Percentiles rank a stretch among this genome's conserved stretches.
Conservation (phyloP, 2,113 vertebrate genomes). For the Dunckerocampus dactyliophorus region DNA sequence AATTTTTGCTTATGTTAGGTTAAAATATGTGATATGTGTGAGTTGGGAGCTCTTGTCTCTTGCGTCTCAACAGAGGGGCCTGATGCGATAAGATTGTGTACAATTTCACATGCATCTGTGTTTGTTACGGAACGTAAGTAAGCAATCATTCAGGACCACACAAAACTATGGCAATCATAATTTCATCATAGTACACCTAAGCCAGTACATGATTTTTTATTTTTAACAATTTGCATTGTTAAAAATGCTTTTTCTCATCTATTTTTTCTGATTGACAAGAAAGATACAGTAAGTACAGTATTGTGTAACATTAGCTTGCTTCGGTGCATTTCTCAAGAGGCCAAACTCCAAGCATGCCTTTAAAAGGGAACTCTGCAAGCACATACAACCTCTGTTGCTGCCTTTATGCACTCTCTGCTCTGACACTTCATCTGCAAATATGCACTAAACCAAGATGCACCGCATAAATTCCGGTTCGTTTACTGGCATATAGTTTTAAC, state of each 20-base stretch:
- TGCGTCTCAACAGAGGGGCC: background rate
- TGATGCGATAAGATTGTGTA: background rate
- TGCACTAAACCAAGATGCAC: background rate
- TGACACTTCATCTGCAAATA: background rate
- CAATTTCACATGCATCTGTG: slow-evolving; percentile 26
- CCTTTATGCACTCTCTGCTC: background rate
- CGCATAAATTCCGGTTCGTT: background rate
- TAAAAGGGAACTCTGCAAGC: slow-evolving; percentile 4
- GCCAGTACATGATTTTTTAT: background rate
- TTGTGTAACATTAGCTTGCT: background rate
- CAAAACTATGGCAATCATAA: background rate
- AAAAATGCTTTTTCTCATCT: background rate
- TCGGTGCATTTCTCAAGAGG: background rate
- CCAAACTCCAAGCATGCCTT: background rate
- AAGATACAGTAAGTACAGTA: background rate
- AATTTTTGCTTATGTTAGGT: background rate
- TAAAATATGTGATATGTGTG: background rate
- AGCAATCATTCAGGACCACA: background rate
- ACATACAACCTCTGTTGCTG: background rate
- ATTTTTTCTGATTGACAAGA: background rate
- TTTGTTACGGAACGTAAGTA: slow-evolving; percentile 21
- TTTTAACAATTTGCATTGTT: background rate
- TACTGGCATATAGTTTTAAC: background rate
- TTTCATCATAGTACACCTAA: background rate
- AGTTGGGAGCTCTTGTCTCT: background rate